These are phyloP conservation scores for Otus sunia DNA, from an alignment of 2,113 vertebrate species.

Conservation along the genomic window DNA sequence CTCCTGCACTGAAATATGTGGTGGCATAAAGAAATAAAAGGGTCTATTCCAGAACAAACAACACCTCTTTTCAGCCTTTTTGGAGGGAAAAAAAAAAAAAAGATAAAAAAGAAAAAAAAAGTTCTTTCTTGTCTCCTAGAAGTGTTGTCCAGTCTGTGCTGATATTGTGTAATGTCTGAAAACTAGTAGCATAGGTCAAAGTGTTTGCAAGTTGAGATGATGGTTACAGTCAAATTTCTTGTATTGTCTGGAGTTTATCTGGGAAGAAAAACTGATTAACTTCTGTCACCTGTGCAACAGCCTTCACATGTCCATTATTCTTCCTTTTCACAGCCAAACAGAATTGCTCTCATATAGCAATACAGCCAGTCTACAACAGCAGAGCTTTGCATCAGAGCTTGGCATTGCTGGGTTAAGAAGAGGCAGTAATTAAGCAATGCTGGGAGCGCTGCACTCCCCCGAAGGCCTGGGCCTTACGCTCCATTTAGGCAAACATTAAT, in stretches of 20 bases:
- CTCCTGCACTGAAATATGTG: neutral
- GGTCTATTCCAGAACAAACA: neutral
- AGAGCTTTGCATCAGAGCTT: neutral
- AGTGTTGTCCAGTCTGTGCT: neutral
- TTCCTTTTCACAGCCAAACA: neutral
- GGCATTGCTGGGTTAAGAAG: neutral
- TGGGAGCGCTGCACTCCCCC: slow-evolving; percentile 15
- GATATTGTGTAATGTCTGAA: neutral
- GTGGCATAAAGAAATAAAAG: neutral
- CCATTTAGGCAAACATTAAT: slow-evolving; percentile 47
- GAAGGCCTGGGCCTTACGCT: neutral
- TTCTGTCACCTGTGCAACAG: neutral
- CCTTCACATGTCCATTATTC: neutral
- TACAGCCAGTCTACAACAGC: neutral
- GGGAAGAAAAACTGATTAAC: neutral
- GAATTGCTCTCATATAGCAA: neutral
- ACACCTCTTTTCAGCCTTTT: neutral
- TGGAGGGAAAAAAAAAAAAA: neutral
- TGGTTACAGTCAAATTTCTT: neutral
- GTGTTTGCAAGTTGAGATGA: neutral
- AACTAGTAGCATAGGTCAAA: neutral
- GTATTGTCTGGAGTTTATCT: neutral
- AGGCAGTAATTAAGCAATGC: neutral
- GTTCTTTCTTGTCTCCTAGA: neutral
- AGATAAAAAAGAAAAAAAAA: neutral